Conservation (phyloP, 2,113 vertebrate genomes). For the Pterocles gutturalis region DNA sequence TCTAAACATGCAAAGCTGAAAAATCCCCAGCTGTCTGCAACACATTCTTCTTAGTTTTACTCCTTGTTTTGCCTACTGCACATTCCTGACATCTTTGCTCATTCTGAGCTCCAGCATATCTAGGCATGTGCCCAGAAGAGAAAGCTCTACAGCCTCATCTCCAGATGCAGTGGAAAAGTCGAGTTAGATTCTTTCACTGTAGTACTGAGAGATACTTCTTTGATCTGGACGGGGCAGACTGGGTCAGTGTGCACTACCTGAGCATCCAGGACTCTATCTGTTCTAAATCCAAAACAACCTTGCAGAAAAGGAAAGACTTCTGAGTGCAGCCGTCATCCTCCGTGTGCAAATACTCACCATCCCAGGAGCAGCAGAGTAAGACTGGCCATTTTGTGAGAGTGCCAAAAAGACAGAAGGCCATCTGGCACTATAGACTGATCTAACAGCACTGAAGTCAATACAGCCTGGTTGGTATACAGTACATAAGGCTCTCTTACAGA, state of each 20-base stretch:
- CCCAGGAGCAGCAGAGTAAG: constrained; percentile 33
- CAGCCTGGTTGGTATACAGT: constrained; percentile 17
- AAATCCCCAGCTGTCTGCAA: background rate
- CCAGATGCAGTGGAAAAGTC: background rate
- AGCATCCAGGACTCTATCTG: background rate
- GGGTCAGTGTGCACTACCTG: background rate
- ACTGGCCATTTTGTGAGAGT: constrained; percentile 48
- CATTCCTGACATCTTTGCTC: background rate
- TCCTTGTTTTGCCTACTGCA: background rate
- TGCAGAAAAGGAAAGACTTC: background rate
- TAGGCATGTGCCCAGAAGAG: background rate
- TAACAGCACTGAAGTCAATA: constrained; percentile 53
- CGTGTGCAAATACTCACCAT: constrained; percentile 6
- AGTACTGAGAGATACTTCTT: background rate
- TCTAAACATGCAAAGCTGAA: background rate
- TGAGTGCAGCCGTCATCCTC: background rate
- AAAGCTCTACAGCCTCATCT: background rate
- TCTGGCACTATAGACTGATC: constrained; percentile 64
- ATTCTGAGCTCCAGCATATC: background rate
- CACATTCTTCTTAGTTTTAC: background rate
- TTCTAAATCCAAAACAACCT: background rate
- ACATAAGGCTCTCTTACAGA: background rate
- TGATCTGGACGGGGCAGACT: background rate
- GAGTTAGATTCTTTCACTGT: background rate
- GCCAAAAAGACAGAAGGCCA: constrained; percentile 65